A percentile compares a stretch with the other conserved stretches of the same genome.
Conservation (phyloP, 2,113 vertebrate species). For the Toxostoma redivivum region DNA sequence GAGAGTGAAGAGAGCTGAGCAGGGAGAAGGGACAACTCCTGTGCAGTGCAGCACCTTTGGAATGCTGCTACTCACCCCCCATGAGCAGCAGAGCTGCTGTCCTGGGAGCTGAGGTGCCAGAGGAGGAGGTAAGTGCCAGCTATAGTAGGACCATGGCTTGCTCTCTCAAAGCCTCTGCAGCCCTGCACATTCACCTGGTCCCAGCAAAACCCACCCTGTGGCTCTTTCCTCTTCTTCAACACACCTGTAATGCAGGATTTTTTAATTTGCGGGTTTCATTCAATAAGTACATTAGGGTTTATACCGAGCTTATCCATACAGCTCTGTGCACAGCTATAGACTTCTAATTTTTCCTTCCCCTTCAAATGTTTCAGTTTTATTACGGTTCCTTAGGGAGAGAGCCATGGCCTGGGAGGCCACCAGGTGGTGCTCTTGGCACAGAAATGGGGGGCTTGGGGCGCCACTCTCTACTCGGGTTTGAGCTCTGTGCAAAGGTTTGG, state of each 20-base stretch:
- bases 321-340: not conserved
- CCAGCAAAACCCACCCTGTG: not conserved
- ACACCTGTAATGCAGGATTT: accelerated
- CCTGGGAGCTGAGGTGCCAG: not conserved
- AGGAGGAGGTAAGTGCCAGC: not conserved
- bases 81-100: not conserved
- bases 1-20: not conserved
- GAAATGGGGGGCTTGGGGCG: not conserved
- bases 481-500: accelerated
- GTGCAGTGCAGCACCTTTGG: not conserved
- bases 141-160: accelerated
- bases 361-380: not conserved
- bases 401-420: not conserved
- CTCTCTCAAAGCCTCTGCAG: not conserved
- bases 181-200: not conserved
- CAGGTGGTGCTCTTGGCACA: constrained; percentile 39
- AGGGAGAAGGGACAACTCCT: not conserved
- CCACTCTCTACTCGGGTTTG: accelerated
- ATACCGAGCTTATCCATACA: not conserved
- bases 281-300: not conserved
- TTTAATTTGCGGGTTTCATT: not conserved
- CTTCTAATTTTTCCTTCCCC: not conserved
- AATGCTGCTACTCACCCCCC: accelerated
- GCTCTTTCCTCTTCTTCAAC: not conserved
- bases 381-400: accelerated